Evolutionary conservation across 2,888 invertebrate species (phyloP), one percentile per base, ranked within the genome.

Genomic region (Volucella bombylans): DNA sequence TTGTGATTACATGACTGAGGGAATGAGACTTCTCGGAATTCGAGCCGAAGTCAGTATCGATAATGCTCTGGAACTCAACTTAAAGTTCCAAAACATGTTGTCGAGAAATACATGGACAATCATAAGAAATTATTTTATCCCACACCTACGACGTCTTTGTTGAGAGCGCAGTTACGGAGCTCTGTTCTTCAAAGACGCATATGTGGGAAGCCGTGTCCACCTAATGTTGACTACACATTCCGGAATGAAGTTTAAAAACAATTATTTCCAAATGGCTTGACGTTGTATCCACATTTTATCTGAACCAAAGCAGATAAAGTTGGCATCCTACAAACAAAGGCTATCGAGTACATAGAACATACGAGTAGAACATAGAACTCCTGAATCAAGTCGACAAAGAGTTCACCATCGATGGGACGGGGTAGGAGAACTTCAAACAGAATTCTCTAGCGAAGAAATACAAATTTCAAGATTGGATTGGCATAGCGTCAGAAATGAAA

Each of bases 391-490:
- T 86, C 0, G 89, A 83, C 6, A 41, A 79, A 12, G 86, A 87
- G 8, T 91, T 91, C 41, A 50, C 76, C 31, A 88, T 87, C 1
- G 88, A 89, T 6, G 95, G 94, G 94, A 92, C 92, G 0, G 86
- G 87, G 0, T 89, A 91, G 10, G 95, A 95, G 89, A 93, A 94
- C 71, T 79, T 87, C 0, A 88, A 89, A 38, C 88, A 95, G 18
- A 87, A 91, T 14, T 57, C 86, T 8, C 87, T 93, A 0, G 93
- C 90, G 0, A 88, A 90, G 57, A 88, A 89, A 88, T 87, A 93
- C 85, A 91, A 93, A 0, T 90, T 89, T 83, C 94, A 95, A 89
- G 92, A 96, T 88, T 96, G 96, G 96, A 93, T 94, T 49, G 73
- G 87, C 0, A 94, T 96, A 73, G 94, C 96, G 0, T 78, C 87